phyloP scores from a whole-genome alignment of 1,140 invertebrate species.

The Aricia agestis region DNA sequence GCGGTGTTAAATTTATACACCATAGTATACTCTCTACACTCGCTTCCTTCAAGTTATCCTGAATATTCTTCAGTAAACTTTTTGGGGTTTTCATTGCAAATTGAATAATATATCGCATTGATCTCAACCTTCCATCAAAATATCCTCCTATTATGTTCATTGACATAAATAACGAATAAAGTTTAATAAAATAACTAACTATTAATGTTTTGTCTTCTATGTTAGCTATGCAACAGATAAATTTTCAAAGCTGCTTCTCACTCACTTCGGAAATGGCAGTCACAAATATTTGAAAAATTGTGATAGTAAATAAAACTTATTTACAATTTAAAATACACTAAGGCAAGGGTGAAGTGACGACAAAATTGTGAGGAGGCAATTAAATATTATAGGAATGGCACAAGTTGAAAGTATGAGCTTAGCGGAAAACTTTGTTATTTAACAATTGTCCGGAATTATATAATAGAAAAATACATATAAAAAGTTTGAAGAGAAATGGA shows the following conservation, averaged over 20 bases:
- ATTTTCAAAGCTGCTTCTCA: no score
- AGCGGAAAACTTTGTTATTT: no score
- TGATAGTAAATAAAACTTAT: background rate
- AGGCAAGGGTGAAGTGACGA: background rate
- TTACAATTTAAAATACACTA: background rate
- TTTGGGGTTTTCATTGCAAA: constrained; percentile 4
- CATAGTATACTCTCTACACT: constrained; percentile 43
- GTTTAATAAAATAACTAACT: no score
- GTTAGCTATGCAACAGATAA: no score
- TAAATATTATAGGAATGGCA: background rate
- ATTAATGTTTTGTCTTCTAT: no score
- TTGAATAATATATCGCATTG: background rate
- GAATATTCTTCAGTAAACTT: constrained; percentile 23
- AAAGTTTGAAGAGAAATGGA: no score
- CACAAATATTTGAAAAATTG: background rate
- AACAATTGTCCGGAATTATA: no score
- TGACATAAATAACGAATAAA: no score
- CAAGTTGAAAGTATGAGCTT: background rate
- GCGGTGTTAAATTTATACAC: constrained; percentile 46
- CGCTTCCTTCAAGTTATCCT: constrained; percentile 31
- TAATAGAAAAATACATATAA: no score
- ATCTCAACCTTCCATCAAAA: background rate
- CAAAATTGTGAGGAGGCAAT: no score
- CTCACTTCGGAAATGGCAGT: no score
- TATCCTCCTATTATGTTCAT: no score